Percentiles rank a stretch among this genome's conserved stretches.
These are phyloP conservation scores for Gallinago undulata DNA, from an alignment of 2,113 vertebrate species.

Conservation along the genomic window DNA sequence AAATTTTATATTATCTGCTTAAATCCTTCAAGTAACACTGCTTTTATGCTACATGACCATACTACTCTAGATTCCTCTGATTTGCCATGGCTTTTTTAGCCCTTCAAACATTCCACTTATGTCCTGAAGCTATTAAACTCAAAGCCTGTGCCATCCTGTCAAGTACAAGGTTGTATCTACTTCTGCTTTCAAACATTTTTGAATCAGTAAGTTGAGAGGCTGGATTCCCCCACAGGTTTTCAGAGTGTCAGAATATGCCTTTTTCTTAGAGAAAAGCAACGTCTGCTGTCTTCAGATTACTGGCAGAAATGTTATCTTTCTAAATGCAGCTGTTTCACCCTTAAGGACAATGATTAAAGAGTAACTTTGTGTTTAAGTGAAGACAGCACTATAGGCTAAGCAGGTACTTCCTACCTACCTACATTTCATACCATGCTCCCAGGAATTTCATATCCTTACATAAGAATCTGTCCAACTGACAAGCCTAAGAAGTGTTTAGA, in stretches of 20 bases:
- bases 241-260: not conserved
- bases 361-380: not conserved
- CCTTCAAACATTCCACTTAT: slow-evolving; percentile 42
- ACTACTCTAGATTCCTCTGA: not conserved
- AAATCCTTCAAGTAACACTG: not conserved
- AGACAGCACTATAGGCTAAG: not conserved
- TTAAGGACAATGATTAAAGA: not conserved
- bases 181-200: not conserved
- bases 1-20: not conserved
- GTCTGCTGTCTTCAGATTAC: not conserved
- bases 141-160: not conserved
- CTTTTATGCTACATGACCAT: not conserved
- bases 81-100: not conserved
- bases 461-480: not conserved
- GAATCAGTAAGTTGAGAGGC: not conserved
- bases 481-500: not conserved
- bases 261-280: not conserved
- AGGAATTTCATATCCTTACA: not conserved
- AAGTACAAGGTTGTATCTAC: not conserved
- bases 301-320: not conserved
- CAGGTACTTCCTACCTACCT: not conserved
- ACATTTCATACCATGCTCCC: not conserved
- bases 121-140: slow-evolving; percentile 26
- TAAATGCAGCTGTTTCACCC: not conserved
- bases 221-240: not conserved